These are phyloP conservation scores for Chauna torquata DNA, from an alignment of 2,113 vertebrate species.

Conservation along the genomic window DNA sequence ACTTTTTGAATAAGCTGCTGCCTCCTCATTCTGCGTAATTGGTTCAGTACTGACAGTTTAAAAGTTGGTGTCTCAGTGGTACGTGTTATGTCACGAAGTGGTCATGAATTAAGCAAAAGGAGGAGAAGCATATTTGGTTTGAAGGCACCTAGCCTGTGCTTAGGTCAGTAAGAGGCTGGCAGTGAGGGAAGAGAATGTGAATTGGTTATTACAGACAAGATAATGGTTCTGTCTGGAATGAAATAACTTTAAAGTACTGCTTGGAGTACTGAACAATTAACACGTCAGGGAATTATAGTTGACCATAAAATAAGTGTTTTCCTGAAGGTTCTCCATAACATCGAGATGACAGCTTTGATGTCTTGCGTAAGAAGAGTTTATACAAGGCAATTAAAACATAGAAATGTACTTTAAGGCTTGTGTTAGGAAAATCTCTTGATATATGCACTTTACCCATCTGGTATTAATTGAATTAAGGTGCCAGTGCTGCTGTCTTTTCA, in stretches of 20 bases:
- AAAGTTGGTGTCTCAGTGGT: neutral
- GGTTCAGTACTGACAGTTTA: neutral
- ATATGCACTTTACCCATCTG: neutral
- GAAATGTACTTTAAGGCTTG: neutral
- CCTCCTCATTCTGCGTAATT: neutral
- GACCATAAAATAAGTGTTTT: neutral
- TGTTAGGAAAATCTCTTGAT: neutral
- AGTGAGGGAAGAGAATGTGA: neutral
- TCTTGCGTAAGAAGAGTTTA: neutral
- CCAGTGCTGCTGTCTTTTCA: neutral
- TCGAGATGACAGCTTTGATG: neutral
- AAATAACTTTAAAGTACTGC: neutral
- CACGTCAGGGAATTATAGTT: accelerated
- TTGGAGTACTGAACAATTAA: neutral
- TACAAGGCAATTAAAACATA: neutral
- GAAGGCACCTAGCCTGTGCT: neutral
- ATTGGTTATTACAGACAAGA: neutral
- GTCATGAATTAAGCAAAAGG: neutral
- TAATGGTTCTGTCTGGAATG: neutral
- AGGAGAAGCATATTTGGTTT: neutral
- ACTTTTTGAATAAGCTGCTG: neutral
- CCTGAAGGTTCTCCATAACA: neutral
- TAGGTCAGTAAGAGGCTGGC: neutral
- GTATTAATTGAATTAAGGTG: neutral
- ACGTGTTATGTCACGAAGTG: neutral